A percentile compares a stretch with the other conserved stretches of the same genome.
Conservation (phyloP, 2,888 invertebrate species). For the Eupithecia tripunctaria region DNA sequence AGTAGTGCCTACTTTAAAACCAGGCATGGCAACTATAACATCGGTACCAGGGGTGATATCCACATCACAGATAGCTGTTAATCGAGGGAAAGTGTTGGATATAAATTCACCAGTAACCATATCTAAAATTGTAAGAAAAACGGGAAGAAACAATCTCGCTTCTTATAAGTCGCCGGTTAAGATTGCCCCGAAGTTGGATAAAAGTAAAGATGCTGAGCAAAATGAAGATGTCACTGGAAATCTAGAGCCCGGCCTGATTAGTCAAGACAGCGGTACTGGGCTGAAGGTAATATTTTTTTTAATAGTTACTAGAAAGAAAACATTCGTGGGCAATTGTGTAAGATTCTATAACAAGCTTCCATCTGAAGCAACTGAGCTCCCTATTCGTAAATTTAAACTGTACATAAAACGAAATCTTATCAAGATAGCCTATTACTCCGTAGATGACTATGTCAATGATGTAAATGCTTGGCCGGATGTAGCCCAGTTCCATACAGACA, state of each 20-base stretch:
- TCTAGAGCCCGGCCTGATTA: background rate
- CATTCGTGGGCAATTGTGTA: no score
- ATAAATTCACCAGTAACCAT: background rate
- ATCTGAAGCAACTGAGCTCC: no score
- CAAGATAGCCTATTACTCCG: no score
- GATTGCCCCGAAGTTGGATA: background rate
- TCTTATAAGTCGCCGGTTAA: background rate
- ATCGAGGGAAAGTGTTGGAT: background rate
- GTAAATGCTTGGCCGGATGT: no score
- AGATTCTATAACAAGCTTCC: no score
- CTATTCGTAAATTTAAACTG: no score
- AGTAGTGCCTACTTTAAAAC: background rate
- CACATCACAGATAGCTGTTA: background rate
- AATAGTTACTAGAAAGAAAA: no score
- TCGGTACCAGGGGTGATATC: background rate
- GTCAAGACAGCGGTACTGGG: background rate
- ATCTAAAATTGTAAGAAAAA: background rate
- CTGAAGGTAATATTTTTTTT: constrained; percentile 4
- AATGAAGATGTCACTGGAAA: background rate
- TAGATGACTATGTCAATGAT: no score
- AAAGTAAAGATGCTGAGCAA: background rate
- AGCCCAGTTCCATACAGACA: no score
- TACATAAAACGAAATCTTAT: no score
- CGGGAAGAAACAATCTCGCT: background rate
- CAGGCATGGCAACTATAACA: background rate